A percentile compares a stretch with the other conserved stretches of the same genome.
These are phyloP conservation scores for Pelobates fuscus DNA, from an alignment of 2,113 vertebrate species.

Conservation along the genomic window DNA sequence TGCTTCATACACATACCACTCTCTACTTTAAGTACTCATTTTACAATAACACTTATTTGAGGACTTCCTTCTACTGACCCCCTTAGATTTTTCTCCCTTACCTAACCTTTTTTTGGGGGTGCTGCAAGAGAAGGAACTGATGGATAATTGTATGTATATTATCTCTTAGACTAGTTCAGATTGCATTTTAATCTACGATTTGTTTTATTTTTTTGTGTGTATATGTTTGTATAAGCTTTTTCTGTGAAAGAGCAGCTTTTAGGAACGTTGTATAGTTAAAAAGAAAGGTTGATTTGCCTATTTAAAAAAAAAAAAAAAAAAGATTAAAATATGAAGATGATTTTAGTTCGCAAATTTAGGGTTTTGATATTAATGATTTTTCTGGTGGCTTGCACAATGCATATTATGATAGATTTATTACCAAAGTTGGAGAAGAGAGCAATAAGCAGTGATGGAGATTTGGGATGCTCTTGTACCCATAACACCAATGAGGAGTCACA, in stretches of 20 bases:
- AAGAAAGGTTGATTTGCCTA: not conserved
- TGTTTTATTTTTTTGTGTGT: not conserved
- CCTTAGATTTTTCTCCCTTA: no score
- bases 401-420: constrained; percentile 90
- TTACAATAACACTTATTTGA: constrained; percentile 51
- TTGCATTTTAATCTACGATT: constrained; percentile 59
- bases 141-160: constrained; percentile 21
- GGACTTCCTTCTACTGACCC: not conserved
- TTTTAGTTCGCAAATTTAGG: constrained; percentile 88
- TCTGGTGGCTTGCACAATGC: constrained; percentile 89
- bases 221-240: constrained; percentile 37
- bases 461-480: constrained; percentile 80
- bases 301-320: not conserved
- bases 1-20: constrained; percentile 17
- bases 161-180: constrained; percentile 54
- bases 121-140: no score
- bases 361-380: constrained; percentile 89
- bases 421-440: constrained; percentile 84
- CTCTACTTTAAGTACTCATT: constrained; percentile 28
- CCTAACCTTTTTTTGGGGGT: no score
- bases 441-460: constrained; percentile 58
- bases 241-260: constrained; percentile 49
- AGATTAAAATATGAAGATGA: constrained; percentile 78
- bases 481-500: constrained; percentile 48
- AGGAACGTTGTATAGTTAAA: not conserved